phyloP scores from a whole-genome alignment of 2,113 vertebrate species.

The Stercorarius parasiticus region DNA sequence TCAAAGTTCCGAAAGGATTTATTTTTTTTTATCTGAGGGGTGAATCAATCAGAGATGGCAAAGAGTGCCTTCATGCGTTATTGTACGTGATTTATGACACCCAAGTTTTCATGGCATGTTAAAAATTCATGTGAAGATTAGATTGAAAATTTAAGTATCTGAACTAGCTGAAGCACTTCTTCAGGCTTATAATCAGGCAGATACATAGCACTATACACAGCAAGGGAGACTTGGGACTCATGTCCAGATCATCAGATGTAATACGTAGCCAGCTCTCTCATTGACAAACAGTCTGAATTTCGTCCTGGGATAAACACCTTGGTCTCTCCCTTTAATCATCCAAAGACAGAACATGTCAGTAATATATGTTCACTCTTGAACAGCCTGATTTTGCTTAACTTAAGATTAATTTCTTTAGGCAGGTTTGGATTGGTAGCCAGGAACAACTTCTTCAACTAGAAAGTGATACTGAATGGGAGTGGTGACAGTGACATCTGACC shows the following conservation, averaged over 20 bases:
- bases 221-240: not conserved
- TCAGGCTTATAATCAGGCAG: not conserved
- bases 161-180: not conserved
- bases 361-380: not conserved
- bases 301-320: not conserved
- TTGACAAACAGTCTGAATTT: not conserved
- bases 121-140: constrained; percentile 10
- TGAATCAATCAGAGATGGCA: not conserved
- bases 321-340: not conserved
- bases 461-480: not conserved
- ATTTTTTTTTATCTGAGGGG: not conserved
- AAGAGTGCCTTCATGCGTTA: not conserved
- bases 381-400: not conserved
- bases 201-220: not conserved
- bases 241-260: not conserved
- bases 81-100: not conserved
- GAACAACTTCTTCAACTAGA: not conserved
- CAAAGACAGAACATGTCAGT: not conserved
- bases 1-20: not conserved
- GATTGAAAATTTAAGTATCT: not conserved
- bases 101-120: not conserved
- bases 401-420: not conserved
- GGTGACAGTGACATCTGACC: not conserved
- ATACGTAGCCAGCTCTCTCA: not conserved
- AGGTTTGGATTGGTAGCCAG: not conserved